Base-by-base conservation (phyloP, 2,888 invertebrate species). In the Charanyca ferruginea region DNA sequence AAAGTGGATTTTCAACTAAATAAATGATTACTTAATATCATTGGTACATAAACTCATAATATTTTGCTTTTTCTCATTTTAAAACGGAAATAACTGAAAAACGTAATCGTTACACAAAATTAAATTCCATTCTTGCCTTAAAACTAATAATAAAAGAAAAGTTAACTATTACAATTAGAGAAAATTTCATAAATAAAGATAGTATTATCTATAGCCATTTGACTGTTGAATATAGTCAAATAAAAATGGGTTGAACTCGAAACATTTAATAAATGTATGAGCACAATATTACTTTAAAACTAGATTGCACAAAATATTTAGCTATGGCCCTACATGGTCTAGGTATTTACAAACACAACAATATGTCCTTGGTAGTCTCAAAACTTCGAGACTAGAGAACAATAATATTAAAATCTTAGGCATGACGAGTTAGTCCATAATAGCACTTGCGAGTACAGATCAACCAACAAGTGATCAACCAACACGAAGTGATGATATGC, bases 251-350 rank as follows among this genome's bases (percentile, higher is more conserved):
- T 62, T 52, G 6, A 47, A 51, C 16, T 13, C 5, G 18, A 49
- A 60, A 48, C 38, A 52, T 48, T 28, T n/a, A 32, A 45, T 28
- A 52, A 60, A 68, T 35, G 47, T 54, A 66, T 47, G 42, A 57
- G 52, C 28, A 61, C 57, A 60, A 52, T 63, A 13, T 68, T 72
- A 41, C 9, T 57, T 64, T 61, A 72, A 77, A 54, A 65, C 68
- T 82, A 82, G 45, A 82, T 82, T 82, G 83, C 80, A 82, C 83
- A 67, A 71, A 54, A 74, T 64, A 60, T 61, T 67, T 67, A 59
- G 35, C 42, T 77, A 80, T 73, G 35, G 13, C 5, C 16, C 38
- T 77, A 79, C 67, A 73, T 51, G 20, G 28, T 70, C 51, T 60
- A 59, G 38, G 62, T 76, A 81, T 75, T 76, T 81, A 81, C 67